Percentiles rank a stretch among this genome's conserved stretches.
Conservation (phyloP, 2,113 vertebrate genomes). For the Pimephales promelas region DNA sequence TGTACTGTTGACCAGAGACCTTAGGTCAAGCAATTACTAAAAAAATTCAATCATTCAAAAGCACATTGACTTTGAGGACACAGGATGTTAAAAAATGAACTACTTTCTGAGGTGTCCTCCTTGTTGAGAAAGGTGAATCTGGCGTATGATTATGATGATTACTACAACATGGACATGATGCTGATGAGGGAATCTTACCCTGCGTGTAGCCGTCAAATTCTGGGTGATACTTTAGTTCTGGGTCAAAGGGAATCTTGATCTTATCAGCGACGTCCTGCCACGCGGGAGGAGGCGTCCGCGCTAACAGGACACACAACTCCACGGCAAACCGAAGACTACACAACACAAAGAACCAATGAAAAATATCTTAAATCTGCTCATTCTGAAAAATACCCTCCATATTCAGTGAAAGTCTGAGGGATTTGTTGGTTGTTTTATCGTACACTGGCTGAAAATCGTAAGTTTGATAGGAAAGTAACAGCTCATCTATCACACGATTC, state of each 20-base stretch:
- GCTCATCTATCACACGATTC: too few relatives aligned
- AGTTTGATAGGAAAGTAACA: background rate
- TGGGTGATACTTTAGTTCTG: constrained; percentile 81
- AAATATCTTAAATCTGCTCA: background rate
- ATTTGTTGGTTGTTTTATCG: background rate
- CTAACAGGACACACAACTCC: constrained; percentile 79
- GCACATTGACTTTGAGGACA: too few relatives aligned
- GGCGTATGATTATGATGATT: background rate
- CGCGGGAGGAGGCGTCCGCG: constrained; percentile 70
- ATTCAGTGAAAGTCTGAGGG: background rate
- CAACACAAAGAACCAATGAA: background rate
- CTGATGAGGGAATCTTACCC: constrained; percentile 71
- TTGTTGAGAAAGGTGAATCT: background rate
- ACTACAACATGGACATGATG: background rate
- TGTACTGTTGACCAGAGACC: too few relatives aligned
- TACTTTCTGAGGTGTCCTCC: too few relatives aligned
- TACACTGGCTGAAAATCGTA: background rate
- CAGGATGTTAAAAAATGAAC: too few relatives aligned
- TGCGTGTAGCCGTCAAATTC: constrained; percentile 88
- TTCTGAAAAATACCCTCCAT: background rate
- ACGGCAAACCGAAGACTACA: constrained; percentile 86
- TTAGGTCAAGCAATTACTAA: too few relatives aligned
- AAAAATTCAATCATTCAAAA: too few relatives aligned
- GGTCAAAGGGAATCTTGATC: constrained; percentile 89
- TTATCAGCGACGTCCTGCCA: constrained; percentile 82